A percentile compares a stretch with the other conserved stretches of the same genome.
phyloP scores from a whole-genome alignment of 1,140 invertebrate species.

The Delia radicum region DNA sequence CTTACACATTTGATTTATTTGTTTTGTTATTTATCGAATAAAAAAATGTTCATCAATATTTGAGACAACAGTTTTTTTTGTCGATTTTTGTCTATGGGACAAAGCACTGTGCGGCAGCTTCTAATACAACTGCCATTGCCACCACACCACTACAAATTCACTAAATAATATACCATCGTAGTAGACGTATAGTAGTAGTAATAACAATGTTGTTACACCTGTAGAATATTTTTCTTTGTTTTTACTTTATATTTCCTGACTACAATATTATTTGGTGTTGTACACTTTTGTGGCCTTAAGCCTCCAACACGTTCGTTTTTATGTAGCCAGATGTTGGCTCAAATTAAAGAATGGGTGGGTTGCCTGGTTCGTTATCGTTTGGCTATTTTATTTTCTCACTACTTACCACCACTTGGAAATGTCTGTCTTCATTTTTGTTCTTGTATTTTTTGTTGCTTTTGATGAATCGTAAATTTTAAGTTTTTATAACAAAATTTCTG shows the following conservation, averaged over 20 bases:
- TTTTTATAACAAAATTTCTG: constrained; percentile 55
- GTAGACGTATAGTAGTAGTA: not conserved
- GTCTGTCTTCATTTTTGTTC: not conserved
- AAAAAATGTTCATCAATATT: no score
- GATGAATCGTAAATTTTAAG: constrained; percentile 52
- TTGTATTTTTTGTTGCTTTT: not conserved
- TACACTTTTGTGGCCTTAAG: constrained; percentile 11
- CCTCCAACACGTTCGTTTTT: not conserved
- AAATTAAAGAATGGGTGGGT: not conserved
- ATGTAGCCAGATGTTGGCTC: constrained; percentile 14
- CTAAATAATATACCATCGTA: no score
- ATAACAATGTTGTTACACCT: constrained; percentile 23
- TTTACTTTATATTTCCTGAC: constrained; percentile 7
- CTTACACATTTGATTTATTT: no score
- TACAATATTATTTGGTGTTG: not conserved
- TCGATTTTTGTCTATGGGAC: no score
- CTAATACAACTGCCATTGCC: not conserved
- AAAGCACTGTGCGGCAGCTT: no score
- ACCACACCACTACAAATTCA: not conserved
- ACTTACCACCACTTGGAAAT: no score
- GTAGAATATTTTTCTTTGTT: constrained; percentile 14
- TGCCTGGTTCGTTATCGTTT: not conserved
- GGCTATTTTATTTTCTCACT: not conserved
- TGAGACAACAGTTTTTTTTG: no score
- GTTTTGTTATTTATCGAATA: no score